phyloP scores from a whole-genome alignment of 2,888 invertebrate genomes.

The Epistrophe eligans region DNA sequence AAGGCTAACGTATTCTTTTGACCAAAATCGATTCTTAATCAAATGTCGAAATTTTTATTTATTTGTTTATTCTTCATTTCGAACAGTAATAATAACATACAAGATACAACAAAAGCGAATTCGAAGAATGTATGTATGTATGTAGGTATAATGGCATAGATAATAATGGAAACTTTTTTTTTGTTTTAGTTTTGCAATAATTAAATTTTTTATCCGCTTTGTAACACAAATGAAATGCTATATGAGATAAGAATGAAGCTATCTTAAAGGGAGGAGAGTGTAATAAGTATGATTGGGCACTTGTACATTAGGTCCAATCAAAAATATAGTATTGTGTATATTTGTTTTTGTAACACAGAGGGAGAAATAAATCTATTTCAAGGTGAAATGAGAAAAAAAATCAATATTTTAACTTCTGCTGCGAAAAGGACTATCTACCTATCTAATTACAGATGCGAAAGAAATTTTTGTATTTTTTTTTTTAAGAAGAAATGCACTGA shows the following conservation, averaged over 20 bases:
- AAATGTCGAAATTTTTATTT: constrained; percentile 8
- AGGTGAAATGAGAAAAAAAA: constrained; percentile 69
- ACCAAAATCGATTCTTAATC: constrained; percentile 22
- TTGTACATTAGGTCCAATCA: constrained; percentile 45
- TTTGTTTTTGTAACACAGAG: constrained; percentile 25
- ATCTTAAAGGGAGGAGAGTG: not conserved
- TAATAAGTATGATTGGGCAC: constrained; percentile 7
- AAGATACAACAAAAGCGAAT: constrained; percentile 18
- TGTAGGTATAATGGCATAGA: constrained; percentile 9
- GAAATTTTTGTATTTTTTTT: not conserved
- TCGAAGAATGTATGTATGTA: not conserved
- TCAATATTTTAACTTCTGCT: constrained; percentile 46
- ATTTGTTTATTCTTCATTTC: not conserved
- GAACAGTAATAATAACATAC: not conserved
- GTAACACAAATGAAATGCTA: not conserved
- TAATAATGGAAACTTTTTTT: constrained; percentile 3
- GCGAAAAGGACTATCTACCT: not conserved
- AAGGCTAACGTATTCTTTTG: constrained; percentile 2
- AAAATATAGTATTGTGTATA: constrained; percentile 23
- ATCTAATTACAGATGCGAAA: not conserved
- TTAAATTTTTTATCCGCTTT: constrained; percentile 12
- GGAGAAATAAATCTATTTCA: constrained; percentile 67
- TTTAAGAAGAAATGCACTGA: too few species aligned
- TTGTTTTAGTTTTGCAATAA: constrained; percentile 23
- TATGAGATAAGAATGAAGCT: not conserved